Evolutionary conservation across 2,888 invertebrate species (phyloP).

Genomic region (Dysmachus trigonus): DNA sequence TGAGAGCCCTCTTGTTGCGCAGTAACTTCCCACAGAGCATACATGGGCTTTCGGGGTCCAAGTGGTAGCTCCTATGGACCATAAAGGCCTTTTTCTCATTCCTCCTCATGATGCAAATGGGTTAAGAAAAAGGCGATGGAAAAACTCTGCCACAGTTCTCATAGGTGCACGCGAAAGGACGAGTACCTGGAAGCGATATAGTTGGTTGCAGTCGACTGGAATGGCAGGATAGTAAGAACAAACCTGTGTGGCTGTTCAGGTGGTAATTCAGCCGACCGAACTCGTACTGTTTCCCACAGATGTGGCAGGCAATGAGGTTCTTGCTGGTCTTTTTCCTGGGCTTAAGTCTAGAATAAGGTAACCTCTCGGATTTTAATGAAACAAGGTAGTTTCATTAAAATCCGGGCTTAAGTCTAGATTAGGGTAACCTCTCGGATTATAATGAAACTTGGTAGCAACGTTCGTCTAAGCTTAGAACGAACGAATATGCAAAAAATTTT

Average conservation of each 20-base stretch:
- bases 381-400: too few relatives aligned
- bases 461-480: too few relatives aligned
- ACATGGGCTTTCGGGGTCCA: constrained; percentile 42
- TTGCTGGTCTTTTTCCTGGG: neutral
- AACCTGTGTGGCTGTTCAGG: constrained; percentile 22
- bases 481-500: too few relatives aligned
- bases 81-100: constrained; percentile 19
- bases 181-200: neutral
- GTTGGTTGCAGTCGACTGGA: too few relatives aligned
- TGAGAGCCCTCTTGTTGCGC: neutral
- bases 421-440: too few relatives aligned
- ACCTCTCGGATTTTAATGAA: too few relatives aligned
- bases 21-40: constrained; percentile 32
- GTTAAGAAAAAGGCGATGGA: constrained; percentile 12
- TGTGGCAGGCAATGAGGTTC: neutral
- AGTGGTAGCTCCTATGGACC: constrained; percentile 38
- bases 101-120: neutral
- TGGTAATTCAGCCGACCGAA: constrained; percentile 2
- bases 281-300: constrained; percentile 25
- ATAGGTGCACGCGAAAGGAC: neutral
- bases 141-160: constrained; percentile 6
- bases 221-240: neutral
- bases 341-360: too few relatives aligned
- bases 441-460: too few relatives aligned
- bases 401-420: too few relatives aligned